Base-by-base conservation (phyloP, 2,113 vertebrate genomes). In the Benitochromis conjunctus region DNA sequence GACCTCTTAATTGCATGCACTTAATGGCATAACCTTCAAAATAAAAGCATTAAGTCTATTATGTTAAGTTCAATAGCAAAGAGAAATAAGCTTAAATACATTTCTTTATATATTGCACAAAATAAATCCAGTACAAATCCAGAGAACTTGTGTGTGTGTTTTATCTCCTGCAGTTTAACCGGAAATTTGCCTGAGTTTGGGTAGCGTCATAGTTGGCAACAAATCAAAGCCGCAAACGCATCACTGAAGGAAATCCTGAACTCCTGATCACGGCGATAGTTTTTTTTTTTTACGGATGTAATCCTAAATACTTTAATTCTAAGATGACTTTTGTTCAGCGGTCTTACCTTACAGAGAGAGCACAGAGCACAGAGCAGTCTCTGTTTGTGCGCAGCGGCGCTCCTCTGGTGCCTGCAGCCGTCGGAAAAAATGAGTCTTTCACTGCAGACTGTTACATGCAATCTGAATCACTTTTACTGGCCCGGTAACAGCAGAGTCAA, bases 351-450 rank as follows among this genome's bases (percentile, higher is more conserved):
- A 48, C 21, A 69, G 64, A 88, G 86, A 89, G 91, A 85, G 74
- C 57, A 43, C 57, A 26, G 80, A n/a, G 81, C 48, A 38, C 36
- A 48, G 43, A 85, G 71, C 57, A 13, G 41, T 77, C 66, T 38
- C 82, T 76, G 88, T 5, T 46, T 71, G 80, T 60, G n/a, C 51
- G 46, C 66, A 84, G 83, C 51, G 29, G 19, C 48, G 77, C 78
- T 87, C 64, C 84, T 83, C 83, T 85, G 84, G 62, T 78, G 85
- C 89, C 91, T 94, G 92, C 83, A 91, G 93, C 82, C 82, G 81
- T 93, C 91, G 96, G 96, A 96, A 97, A 96, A 92, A 95, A 60
- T 96, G 96, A 97, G 88, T 95, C 92, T 91, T 51, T 58, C 66
- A 43, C 84, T 91, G 62, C 77, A 87, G 83, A 82, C 85, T 83